A percentile compares a stretch with the other conserved stretches of the same genome.
Evolutionary conservation across 2,113 vertebrate species (phyloP).

Genomic region (Rhabdornis inornatus): DNA sequence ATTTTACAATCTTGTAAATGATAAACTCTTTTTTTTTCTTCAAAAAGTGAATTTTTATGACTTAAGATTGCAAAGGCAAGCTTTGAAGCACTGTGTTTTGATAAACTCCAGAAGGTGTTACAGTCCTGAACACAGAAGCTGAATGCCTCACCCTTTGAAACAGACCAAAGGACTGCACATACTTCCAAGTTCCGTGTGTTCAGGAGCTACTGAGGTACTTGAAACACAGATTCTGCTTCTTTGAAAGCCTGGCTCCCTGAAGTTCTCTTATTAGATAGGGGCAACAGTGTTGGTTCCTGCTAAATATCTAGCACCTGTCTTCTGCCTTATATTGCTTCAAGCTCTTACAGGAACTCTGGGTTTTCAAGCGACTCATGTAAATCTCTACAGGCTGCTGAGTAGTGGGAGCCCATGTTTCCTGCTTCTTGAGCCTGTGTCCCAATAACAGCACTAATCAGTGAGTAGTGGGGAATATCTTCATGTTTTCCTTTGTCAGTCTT

Average conservation of each 20-base stretch:
- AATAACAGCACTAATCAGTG: accelerated
- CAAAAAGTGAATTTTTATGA: neutral
- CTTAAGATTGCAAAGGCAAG: neutral
- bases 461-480: neutral
- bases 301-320: neutral
- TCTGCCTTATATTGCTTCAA: neutral
- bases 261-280: accelerated
- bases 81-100: neutral
- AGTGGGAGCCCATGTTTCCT: neutral
- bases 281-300: neutral
- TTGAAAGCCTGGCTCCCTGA: neutral
- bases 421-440: neutral
- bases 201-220: neutral
- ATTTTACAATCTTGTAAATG: neutral
- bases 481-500: neutral
- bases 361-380: accelerated
- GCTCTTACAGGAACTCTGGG: neutral
- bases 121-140: neutral
- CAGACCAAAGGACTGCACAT: accelerated
- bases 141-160: accelerated
- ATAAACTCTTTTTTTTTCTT: accelerated
- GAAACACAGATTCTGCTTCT: neutral
- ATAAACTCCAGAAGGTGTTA: neutral
- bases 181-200: accelerated
- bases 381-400: neutral